These are phyloP conservation scores for Meloe dianella DNA, from an alignment of 2,888 invertebrate species.

Conservation along the genomic window DNA sequence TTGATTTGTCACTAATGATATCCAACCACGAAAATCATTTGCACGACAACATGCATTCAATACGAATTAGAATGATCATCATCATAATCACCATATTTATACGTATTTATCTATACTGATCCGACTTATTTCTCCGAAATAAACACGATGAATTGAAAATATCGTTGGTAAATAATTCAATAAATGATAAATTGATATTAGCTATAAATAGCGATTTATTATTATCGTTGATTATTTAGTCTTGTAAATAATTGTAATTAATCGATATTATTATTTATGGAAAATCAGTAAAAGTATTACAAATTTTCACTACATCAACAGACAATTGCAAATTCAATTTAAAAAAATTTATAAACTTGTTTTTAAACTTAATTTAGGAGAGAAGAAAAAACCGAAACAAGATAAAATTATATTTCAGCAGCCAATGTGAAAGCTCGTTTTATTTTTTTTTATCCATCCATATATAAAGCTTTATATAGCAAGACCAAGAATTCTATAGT, in stretches of 20 bases:
- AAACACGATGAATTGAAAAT: neutral
- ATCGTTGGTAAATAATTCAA: neutral
- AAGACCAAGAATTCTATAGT: neutral
- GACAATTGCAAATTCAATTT: neutral
- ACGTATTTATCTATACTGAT: neutral
- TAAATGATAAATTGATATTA: slow-evolving; percentile 3
- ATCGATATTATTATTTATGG: too few relatives aligned
- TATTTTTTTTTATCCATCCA: too few relatives aligned
- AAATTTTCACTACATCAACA: too few relatives aligned
- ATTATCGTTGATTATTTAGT: too few relatives aligned
- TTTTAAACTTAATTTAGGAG: neutral
- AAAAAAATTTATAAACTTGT: neutral
- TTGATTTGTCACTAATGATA: neutral
- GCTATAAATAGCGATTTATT: neutral
- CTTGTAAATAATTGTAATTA: too few relatives aligned
- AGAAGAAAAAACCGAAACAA: neutral
- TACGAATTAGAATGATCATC: neutral
- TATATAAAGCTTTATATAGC: neutral
- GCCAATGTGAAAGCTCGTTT: neutral
- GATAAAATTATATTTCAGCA: neutral
- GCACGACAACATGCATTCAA: neutral
- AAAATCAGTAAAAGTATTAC: too few relatives aligned
- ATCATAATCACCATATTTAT: neutral
- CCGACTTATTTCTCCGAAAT: neutral
- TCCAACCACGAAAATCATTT: neutral